A percentile compares a stretch with the other conserved stretches of the same genome.
Conservation (phyloP, 1,140 invertebrate species). For the Goniozus legneri region DNA sequence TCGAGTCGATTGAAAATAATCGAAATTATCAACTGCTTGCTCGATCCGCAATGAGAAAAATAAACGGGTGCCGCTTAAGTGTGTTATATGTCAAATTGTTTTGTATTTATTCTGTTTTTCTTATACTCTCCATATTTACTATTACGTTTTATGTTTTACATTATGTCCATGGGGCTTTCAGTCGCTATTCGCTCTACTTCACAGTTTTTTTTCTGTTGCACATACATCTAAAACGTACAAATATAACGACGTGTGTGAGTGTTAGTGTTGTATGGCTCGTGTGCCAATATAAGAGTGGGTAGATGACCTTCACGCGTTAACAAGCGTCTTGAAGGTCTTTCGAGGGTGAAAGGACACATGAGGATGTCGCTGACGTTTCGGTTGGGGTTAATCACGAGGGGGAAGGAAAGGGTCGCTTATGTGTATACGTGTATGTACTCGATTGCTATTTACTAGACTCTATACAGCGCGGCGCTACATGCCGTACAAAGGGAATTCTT, state of each 20-base stretch:
- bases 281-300: no score
- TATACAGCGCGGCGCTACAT: constrained; percentile 47
- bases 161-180: constrained; percentile 18
- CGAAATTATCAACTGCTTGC: no score
- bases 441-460: constrained; percentile 43
- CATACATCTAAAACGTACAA: constrained; percentile 50
- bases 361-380: background rate
- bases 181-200: constrained; percentile 29
- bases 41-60: no score
- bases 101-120: no score
- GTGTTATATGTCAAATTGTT: no score
- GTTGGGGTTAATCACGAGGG: background rate
- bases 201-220: no score
- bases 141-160: no score
- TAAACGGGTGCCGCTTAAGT: no score
- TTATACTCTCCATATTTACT: no score
- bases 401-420: background rate
- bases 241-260: constrained; percentile 48
- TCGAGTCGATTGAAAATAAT: no score
- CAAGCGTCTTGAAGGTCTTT: background rate
- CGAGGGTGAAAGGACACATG: background rate
- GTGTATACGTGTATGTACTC: background rate
- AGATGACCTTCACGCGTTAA: no score
- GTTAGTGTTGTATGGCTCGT: no score
- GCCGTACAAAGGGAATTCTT: constrained; percentile 24